These are phyloP conservation scores for Echiichthys vipera DNA, from an alignment of 2,797 vertebrate genomes.

Conservation along the genomic window DNA sequence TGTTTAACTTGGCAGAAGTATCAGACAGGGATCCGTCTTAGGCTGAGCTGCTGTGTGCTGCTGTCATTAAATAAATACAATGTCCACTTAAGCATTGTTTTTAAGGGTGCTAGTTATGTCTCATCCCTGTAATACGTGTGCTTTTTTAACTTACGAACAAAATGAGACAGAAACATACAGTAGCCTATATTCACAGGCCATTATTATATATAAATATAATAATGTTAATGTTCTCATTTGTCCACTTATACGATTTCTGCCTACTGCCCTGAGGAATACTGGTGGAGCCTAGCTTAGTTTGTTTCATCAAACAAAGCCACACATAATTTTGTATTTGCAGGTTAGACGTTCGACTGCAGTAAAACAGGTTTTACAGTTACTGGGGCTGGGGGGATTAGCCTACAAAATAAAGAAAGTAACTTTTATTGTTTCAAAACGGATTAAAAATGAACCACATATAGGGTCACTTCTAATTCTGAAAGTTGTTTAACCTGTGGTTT, in stretches of 20 bases:
- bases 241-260: too few species aligned
- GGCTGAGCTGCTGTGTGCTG: not conserved
- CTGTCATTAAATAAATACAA: not conserved
- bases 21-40: not conserved
- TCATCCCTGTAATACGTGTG: not conserved
- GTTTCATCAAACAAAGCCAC: not conserved
- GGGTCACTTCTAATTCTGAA: too few species aligned
- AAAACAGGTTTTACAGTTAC: too few species aligned
- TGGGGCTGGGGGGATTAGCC: too few species aligned
- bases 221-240: too few species aligned
- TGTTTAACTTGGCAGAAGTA: conserved; percentile 21
- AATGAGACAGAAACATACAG: too few species aligned
- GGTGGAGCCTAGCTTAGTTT: not conserved
- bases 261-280: not conserved
- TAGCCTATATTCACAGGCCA: not conserved
- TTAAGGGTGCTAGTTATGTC: not conserved
- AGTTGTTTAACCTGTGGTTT: too few species aligned
- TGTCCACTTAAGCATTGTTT: not conserved
- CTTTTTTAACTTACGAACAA: not conserved
- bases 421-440: too few species aligned
- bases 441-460: too few species aligned
- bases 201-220: not conserved
- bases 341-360: not conserved
- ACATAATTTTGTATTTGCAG: not conserved
- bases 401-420: too few species aligned